Base-by-base conservation (phyloP, 2,888 invertebrate genomes). In the Boloria euphrosyne region DNA sequence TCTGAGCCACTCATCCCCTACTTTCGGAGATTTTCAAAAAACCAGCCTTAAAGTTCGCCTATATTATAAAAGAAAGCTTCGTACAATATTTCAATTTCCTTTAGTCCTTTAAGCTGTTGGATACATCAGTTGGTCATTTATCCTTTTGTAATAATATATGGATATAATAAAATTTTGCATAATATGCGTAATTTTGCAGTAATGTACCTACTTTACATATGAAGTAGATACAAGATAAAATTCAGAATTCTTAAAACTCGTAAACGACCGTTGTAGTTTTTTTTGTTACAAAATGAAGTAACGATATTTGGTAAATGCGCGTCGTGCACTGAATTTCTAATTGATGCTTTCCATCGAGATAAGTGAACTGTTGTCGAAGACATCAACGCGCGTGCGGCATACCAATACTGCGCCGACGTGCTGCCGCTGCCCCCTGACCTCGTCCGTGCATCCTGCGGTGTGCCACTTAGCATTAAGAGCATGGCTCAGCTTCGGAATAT, bases 341-440 rank as follows among this genome's bases (percentile, higher is more conserved):
- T 59, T 58, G 58, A 51, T 50, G 57, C 57, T 64, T 57, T 64
- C 44, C 64, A 16, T 7, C 7, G 43, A 64, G 64, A 64, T 64
- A 64, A 64, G 64, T 53, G 51, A 31, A 44, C 22, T 27, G 13
- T 47, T 31, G 17, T 22, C 27, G 64, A 64, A 51, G 57, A 51
- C 46, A 52, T 16, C 43, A 14, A 22, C 55, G 53, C 55, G 62
- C 38, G 62, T 38, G 13, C 17, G 5, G 59, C 49, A 47, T 50
- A 59, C 49, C 49, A 49, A 59, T 47, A 49, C 13, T 14, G 16
- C n/a, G 46, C 7, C 38, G 47, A 49, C 49, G 59, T 59, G 59
- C 14, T 18, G 17, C 49, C 27, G 27, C 49, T 50, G 59, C 59
- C 49, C 59, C 49, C 38, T 59, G 59, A 59, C 59, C 49, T 38